These are phyloP conservation scores for Leptobrachium ailaonicum DNA, from an alignment of 2,113 vertebrate genomes.

Conservation along the genomic window DNA sequence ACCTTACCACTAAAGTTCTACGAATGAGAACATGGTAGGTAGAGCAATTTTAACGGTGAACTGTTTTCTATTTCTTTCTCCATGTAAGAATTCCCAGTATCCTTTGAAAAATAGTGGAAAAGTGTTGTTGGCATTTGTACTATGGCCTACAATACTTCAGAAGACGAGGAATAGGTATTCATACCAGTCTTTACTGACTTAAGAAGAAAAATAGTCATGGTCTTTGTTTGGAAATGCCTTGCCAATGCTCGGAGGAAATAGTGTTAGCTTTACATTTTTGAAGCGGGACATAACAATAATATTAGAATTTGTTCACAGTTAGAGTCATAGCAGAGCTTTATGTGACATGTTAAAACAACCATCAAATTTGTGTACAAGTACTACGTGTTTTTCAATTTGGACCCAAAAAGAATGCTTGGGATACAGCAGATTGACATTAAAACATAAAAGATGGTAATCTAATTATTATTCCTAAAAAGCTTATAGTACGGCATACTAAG, in stretches of 20 bases:
- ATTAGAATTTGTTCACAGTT: not conserved
- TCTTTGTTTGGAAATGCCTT: conserved; percentile 51
- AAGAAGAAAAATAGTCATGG: conserved; percentile 64
- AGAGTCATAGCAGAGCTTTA: not conserved
- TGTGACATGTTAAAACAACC: too few species aligned
- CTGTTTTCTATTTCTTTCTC: conserved; percentile 68
- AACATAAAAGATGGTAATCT: too few species aligned
- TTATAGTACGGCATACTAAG: too few species aligned
- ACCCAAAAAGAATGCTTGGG: too few species aligned
- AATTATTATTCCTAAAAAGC: too few species aligned
- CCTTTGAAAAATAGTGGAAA: conserved; percentile 71
- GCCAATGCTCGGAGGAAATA: conserved; percentile 18
- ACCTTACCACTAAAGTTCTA: conserved; percentile 50
- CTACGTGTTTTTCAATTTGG: too few species aligned
- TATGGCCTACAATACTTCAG: conserved; percentile 71
- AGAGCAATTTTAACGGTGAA: conserved; percentile 60
- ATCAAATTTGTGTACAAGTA: too few species aligned
- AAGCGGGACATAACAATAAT: not conserved
- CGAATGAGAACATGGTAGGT: conserved; percentile 58
- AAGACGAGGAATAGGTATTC: conserved; percentile 73
- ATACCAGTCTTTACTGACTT: conserved; percentile 68
- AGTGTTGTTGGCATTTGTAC: conserved; percentile 75
- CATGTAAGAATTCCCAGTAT: conserved; percentile 74
- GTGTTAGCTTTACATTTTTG: not conserved
- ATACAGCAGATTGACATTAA: too few species aligned